Evolutionary conservation across 2,888 invertebrate genomes (phyloP).

Genomic region (Cetonia aurata): DNA sequence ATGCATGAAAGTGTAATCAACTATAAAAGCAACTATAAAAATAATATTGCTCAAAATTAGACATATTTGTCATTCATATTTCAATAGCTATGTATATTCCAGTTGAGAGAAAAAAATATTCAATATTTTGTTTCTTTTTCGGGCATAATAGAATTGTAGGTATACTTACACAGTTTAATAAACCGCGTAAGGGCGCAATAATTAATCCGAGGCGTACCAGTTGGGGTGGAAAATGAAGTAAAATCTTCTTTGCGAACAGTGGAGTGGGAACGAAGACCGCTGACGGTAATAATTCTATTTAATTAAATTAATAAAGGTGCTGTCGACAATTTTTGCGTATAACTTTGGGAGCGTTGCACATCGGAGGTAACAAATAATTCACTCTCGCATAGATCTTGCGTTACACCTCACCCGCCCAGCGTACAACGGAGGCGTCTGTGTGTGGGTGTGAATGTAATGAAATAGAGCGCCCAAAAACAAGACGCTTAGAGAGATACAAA

Average conservation of each 20-base stretch:
- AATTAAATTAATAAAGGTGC: slow-evolving; percentile 54
- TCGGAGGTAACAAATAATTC: slow-evolving; percentile 58
- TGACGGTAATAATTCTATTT: slow-evolving; percentile 50
- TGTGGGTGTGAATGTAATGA: slow-evolving; percentile 53
- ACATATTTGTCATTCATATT: no score
- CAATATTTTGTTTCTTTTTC: no score
- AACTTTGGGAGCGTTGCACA: slow-evolving; percentile 22
- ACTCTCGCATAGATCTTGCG: slow-evolving; percentile 55
- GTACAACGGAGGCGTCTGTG: neutral
- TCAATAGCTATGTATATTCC: no score
- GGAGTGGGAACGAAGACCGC: slow-evolving; percentile 8
- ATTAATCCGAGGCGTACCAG: slow-evolving; percentile 9
- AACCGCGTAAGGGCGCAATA: neutral
- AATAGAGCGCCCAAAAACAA: slow-evolving; percentile 58
- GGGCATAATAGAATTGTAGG: no score
- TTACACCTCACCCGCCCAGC: slow-evolving; percentile 56
- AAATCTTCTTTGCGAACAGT: slow-evolving; percentile 9
- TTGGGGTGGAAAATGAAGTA: neutral
- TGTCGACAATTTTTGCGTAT: slow-evolving; percentile 51
- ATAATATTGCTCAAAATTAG: no score
- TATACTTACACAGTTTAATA: no score
- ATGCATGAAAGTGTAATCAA: no score
- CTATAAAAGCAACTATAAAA: no score
- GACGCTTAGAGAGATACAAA: slow-evolving; percentile 36
- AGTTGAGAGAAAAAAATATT: no score